phyloP scores from a whole-genome alignment of 2,113 vertebrate genomes.

The Meleagris gallopavo region DNA sequence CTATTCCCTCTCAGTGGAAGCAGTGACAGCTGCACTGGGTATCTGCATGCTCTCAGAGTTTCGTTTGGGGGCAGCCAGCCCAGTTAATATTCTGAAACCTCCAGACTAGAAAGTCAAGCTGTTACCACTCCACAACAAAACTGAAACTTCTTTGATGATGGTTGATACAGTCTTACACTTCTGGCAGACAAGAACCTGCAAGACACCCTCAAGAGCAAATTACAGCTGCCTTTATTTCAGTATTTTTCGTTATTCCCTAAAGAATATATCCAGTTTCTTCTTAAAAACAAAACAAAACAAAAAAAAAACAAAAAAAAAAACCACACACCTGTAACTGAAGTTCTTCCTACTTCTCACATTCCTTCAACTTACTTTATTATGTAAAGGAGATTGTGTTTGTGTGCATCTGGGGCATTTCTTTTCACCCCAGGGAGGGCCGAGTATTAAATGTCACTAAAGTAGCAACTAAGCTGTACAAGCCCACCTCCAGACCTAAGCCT shows the following conservation, averaged over 20 bases:
- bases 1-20: neutral
- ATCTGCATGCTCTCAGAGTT: fast-evolving
- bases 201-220: neutral
- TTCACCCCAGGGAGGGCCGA: neutral
- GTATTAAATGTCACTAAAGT: neutral
- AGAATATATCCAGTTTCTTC: neutral
- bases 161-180: neutral
- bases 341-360: neutral
- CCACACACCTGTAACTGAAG: neutral
- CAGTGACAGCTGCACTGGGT: neutral
- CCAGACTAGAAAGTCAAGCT: neutral
- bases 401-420: neutral
- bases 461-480: neutral
- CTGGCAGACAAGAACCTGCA: neutral
- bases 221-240: neutral
- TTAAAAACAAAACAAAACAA: too few relatives aligned
- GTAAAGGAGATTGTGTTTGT: neutral
- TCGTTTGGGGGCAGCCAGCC: neutral
- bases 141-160: neutral
- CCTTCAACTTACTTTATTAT: neutral
- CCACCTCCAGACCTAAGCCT: neutral
- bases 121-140: neutral
- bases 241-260: neutral
- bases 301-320: too few relatives aligned
- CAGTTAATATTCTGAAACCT: neutral